phyloP scores from a whole-genome alignment of 2,888 invertebrate genomes.

The Meiosimyza platycephala region DNA sequence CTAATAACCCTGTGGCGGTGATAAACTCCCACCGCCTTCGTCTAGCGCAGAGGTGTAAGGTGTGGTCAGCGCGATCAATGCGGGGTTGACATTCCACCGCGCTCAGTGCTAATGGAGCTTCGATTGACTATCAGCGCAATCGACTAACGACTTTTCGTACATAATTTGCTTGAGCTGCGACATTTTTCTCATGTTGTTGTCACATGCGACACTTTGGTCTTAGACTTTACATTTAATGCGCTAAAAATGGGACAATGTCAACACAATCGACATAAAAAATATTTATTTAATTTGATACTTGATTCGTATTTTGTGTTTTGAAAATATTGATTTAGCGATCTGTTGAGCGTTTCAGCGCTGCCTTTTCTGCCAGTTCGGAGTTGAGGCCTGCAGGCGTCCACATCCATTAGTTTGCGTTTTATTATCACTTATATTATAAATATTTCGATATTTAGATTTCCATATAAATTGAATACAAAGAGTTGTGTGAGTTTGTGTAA shows the following conservation, averaged over 20 bases:
- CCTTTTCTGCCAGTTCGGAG: slow-evolving; percentile 3
- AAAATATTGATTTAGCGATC: no score
- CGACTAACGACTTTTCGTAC: neutral
- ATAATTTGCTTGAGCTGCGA: neutral
- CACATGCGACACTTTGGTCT: no score
- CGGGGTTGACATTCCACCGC: neutral
- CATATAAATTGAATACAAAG: slow-evolving; percentile 8
- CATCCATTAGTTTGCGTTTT: neutral
- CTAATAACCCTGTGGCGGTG: no score
- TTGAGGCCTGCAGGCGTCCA: slow-evolving; percentile 7
- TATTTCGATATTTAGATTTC: slow-evolving; percentile 8
- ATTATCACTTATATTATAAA: slow-evolving; percentile 12
- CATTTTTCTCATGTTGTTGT: no score
- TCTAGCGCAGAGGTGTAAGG: neutral
- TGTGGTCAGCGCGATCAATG: neutral
- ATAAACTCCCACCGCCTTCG: no score
- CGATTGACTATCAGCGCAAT: neutral
- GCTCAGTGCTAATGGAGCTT: neutral
- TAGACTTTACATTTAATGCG: neutral
- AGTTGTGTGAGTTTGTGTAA: neutral
- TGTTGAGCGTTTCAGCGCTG: neutral
- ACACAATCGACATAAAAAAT: slow-evolving; percentile 6
- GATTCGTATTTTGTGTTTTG: no score
- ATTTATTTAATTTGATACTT: neutral
- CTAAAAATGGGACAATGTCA: slow-evolving; percentile 3